Conservation (phyloP, 2,888 invertebrate genomes). For the Sussaba pulchella region DNA sequence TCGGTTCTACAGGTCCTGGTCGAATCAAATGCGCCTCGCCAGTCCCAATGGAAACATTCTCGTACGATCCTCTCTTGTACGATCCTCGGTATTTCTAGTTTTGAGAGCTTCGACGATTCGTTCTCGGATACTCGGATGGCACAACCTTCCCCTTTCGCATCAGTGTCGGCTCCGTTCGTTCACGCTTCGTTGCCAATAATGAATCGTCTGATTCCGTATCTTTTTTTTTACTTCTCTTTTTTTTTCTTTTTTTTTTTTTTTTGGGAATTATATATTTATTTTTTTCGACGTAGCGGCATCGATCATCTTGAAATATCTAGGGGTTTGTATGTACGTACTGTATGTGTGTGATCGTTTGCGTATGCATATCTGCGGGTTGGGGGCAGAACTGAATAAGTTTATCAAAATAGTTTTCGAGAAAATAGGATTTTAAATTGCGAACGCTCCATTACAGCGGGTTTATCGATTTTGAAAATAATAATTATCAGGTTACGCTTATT, state of each 20-base stretch:
- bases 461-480: too few relatives aligned
- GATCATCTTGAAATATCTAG: slow-evolving; percentile 46
- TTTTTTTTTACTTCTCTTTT: slow-evolving; percentile 46
- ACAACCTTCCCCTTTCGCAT: slow-evolving; percentile 15
- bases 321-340: background rate
- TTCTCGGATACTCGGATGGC: slow-evolving; percentile 39
- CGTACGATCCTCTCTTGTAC: slow-evolving; percentile 21
- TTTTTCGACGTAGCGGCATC: slow-evolving; percentile 26
- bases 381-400: too few relatives aligned
- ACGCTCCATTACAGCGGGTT: too few relatives aligned
- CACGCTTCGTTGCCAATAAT: slow-evolving; percentile 65
- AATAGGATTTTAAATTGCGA: too few relatives aligned
- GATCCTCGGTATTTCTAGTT: slow-evolving; percentile 53
- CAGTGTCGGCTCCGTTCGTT: slow-evolving; percentile 54
- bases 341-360: background rate
- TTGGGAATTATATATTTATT: slow-evolving; percentile 4
- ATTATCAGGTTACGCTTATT: too few relatives aligned
- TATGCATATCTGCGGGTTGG: background rate
- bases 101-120: slow-evolving; percentile 35
- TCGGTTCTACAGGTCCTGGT: background rate
- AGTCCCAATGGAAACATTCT: slow-evolving; percentile 31
- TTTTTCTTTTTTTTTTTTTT: too few relatives aligned
- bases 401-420: too few relatives aligned
- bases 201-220: slow-evolving; percentile 42
- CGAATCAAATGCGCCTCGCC: slow-evolving; percentile 24